Evolutionary conservation across 2,113 vertebrate genomes (phyloP), one percentile per base, ranked within the genome.

Genomic region (Cricetomys ansorgei): DNA sequence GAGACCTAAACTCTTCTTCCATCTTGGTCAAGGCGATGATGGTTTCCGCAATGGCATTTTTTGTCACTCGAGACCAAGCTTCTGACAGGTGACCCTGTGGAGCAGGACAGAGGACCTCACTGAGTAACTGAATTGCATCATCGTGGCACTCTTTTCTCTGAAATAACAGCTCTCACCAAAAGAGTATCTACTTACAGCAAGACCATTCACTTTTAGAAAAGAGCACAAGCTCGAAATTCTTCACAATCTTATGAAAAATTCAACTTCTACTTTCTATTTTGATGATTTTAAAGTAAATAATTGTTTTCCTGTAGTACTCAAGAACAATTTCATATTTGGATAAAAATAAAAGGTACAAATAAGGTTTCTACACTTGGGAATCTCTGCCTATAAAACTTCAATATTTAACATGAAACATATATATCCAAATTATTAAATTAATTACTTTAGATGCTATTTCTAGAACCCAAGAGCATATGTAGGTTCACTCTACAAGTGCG

Each of bases 1-100:
- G 99, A 72, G 99, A 99, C 64, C 99, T 98, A 94, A 99, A 99
- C 95, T 99, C 99, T 98, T 99, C 99, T 97, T 99, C 99, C 99
- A 99, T 99, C 98, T 99, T 99, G 96, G 99, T 99, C 97, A 99
- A 98, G 59, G 99, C 99, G 97, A 99, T 99, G 97, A 99, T 99
- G 94, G 99, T 99, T 98, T 99, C 99, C 55, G 99, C 99, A 90
- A 99, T 99, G 93, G 99, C 99, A 85, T 99, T 99, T 98, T 99
- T 99, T 55, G 99, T 99, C 86, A 99, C 99, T 92, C 99, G 99
- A 67, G 99, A 99, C 99, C 99, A 99, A 59, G 99, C 99, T 89
- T 99, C 99, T 3, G 99, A 99, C 8, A 99, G 98, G 97, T 99
- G 99, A 70, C 99, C 99, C 99, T 99, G 93, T 92, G 89, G 55